Evolutionary conservation across 2,888 invertebrate genomes (phyloP).

Genomic region (Horisme vitalbata): DNA sequence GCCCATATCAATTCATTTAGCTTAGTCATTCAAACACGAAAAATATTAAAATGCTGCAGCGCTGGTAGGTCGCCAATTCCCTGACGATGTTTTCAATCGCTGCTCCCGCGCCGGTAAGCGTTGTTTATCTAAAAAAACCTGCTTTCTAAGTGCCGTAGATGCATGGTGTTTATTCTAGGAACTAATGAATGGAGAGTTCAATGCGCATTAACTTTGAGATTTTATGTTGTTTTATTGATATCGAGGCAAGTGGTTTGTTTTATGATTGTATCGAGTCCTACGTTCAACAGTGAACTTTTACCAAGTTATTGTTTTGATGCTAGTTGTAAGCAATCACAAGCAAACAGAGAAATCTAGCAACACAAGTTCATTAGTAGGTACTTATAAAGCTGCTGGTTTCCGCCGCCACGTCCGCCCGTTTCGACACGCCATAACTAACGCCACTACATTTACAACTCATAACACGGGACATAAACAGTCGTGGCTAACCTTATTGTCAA

Average conservation of each 20-base stretch:
- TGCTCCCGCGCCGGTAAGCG: too few species aligned
- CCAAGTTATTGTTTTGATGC: too few species aligned
- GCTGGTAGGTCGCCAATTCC: too few species aligned
- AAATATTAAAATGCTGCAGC: too few species aligned
- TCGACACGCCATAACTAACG: conserved; percentile 30
- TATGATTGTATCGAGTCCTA: too few species aligned
- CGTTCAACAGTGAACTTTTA: too few species aligned
- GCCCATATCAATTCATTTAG: too few species aligned
- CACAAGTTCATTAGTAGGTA: conserved; percentile 28
- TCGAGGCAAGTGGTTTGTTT: conserved; percentile 14
- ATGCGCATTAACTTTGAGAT: conserved; percentile 11
- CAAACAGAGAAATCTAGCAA: background rate
- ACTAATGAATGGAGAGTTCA: conserved; percentile 22
- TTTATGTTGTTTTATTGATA: conserved; percentile 12
- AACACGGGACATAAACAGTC: conserved; percentile 13
- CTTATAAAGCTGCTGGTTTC: conserved; percentile 21
- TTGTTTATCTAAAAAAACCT: too few species aligned
- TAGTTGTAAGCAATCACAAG: too few species aligned
- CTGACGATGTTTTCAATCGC: too few species aligned
- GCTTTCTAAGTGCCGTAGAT: background rate
- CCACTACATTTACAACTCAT: conserved; percentile 24
- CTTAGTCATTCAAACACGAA: too few species aligned
- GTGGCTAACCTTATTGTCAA: background rate
- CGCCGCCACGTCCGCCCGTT: conserved; percentile 31
- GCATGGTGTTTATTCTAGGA: conserved; percentile 20